phyloP scores from a whole-genome alignment of 2,797 vertebrate species.

The Eulemur mongoz region DNA sequence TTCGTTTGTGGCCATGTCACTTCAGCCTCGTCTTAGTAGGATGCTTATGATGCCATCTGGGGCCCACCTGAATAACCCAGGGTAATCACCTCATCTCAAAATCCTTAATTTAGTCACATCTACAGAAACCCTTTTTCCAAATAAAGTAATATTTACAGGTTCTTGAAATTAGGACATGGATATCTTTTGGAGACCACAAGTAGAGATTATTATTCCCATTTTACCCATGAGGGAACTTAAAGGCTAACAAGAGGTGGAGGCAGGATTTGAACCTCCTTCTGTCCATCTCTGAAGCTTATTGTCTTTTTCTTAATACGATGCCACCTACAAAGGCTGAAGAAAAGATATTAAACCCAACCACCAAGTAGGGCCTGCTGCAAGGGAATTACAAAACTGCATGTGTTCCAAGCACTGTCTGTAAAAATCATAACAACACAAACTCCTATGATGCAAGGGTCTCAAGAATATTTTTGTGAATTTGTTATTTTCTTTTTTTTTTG shows the following conservation, averaged over 20 bases:
- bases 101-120: neutral
- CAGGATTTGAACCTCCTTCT: neutral
- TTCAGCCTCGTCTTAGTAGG: neutral
- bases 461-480: neutral
- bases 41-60: neutral
- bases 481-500: conserved; percentile 35
- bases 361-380: neutral
- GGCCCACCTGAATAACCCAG: neutral
- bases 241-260: neutral
- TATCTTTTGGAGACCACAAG: neutral
- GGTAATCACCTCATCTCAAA: neutral
- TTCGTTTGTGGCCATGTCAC: neutral
- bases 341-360: neutral
- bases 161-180: neutral
- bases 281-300: neutral
- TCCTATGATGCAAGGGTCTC: neutral
- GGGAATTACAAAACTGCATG: neutral
- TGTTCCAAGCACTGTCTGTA: neutral
- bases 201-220: neutral
- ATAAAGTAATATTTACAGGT: neutral
- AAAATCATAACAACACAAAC: neutral
- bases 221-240: neutral
- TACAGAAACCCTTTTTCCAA: neutral
- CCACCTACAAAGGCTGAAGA: neutral
- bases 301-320: neutral